Evolutionary conservation across 2,888 invertebrate genomes (phyloP).

Genomic region (Caenorhabditis auriculariae): DNA sequence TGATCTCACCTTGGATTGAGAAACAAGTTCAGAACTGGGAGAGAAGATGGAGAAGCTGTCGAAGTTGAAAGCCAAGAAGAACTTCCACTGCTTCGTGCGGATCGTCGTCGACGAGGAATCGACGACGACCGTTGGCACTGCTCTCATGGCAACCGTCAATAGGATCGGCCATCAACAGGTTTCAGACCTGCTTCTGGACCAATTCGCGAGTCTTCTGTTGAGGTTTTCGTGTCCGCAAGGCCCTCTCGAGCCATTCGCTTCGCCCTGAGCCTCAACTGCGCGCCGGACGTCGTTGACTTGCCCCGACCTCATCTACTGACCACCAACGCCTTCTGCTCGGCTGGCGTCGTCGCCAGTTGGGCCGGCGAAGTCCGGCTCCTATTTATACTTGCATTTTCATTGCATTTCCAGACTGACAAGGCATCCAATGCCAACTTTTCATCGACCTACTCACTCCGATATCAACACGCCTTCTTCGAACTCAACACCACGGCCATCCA

Average conservation of each 20-base stretch:
- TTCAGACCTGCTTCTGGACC: no score
- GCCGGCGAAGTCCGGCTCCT: constrained; percentile 9
- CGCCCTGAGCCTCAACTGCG: constrained; percentile 10
- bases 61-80: not conserved
- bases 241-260: constrained; percentile 16
- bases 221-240: constrained; percentile 20
- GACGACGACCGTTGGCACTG: constrained; percentile 23
- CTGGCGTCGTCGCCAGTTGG: constrained; percentile 19
- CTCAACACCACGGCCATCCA: no score
- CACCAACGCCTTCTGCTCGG: constrained; percentile 18
- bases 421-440: no score
- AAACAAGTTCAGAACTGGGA: constrained; percentile 17
- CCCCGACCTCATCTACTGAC: constrained; percentile 13
- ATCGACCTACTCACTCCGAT: no score
- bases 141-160: constrained; percentile 16
- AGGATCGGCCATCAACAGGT: constrained; percentile 9
- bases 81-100: constrained; percentile 18
- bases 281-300: not conserved
- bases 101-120: constrained; percentile 24
- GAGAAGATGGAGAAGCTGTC: constrained; percentile 8
- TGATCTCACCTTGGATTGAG: no score
- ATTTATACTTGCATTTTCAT: no score
- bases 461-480: no score
- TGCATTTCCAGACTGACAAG: no score
- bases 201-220: not conserved